Conservation (phyloP, 1,140 invertebrate genomes). For the Condylostylus longicornis region DNA sequence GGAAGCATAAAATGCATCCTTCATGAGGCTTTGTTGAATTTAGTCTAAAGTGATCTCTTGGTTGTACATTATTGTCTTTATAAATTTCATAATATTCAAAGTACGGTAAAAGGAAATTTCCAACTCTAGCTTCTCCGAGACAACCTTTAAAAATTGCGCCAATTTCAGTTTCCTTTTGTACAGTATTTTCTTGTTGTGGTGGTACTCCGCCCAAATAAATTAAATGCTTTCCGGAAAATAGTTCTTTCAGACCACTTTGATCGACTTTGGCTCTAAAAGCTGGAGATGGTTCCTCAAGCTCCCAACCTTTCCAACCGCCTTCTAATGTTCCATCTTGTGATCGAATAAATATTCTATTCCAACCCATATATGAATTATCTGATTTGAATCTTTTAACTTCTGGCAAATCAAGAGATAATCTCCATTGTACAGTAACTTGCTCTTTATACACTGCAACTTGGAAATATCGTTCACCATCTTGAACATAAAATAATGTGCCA, state of each 20-base stretch:
- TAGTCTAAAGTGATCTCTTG: conserved; percentile 22
- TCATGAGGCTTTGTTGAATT: conserved; percentile 34
- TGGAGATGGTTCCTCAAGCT: conserved; percentile 26
- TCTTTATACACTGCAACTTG: conserved; percentile 54
- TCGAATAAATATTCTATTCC: conserved; percentile 46
- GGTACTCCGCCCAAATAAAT: conserved; percentile 30
- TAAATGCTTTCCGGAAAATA: conserved; percentile 22
- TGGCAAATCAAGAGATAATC: conserved; percentile 35
- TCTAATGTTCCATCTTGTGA: conserved; percentile 37
- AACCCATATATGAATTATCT: conserved; percentile 44
- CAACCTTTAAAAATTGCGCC: conserved; percentile 65
- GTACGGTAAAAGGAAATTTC: conserved; percentile 72
- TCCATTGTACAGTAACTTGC: conserved; percentile 51
- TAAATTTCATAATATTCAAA: conserved; percentile 61
- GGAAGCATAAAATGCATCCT: conserved; percentile 69
- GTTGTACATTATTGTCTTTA: conserved; percentile 32
- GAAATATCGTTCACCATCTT: conserved; percentile 41
- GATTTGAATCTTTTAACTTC: conserved; percentile 41
- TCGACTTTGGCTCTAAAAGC: conserved; percentile 24
- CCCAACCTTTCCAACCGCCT: conserved; percentile 32
- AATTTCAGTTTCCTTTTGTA: conserved; percentile 25
- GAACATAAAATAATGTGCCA: conserved; percentile 49
- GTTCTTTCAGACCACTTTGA: conserved; percentile 20
- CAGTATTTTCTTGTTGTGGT: conserved; percentile 12
- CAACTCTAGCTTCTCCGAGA: conserved; percentile 76